Evolutionary conservation across 2,113 vertebrate genomes (phyloP).

Genomic region (Petromus typicus): DNA sequence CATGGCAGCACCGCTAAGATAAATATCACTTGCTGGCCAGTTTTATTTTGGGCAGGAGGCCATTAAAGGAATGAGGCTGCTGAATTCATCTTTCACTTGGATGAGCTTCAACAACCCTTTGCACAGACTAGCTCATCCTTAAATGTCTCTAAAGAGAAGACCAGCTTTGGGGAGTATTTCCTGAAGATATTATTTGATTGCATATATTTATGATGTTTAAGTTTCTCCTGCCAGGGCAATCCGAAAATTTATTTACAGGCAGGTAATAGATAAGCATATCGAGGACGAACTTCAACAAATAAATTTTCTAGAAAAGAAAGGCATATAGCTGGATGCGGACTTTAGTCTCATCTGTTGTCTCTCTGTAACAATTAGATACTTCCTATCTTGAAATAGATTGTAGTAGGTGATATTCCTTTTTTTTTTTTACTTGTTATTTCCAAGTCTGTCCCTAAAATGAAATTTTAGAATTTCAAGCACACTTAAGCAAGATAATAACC

Average conservation of each 20-base stretch:
- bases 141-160: conserved; percentile 45
- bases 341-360: background rate
- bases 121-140: conserved; percentile 74
- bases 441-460: conserved; percentile 32
- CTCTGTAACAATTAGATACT: background rate
- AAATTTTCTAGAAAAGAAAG: conserved; percentile 27
- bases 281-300: conserved; percentile 26
- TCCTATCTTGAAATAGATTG: background rate
- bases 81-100: conserved; percentile 66
- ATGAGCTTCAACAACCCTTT: conserved; percentile 74
- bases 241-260: conserved; percentile 34
- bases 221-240: background rate
- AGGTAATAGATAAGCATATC: background rate
- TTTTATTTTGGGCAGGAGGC: conserved; percentile 69
- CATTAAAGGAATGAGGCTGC: conserved; percentile 66
- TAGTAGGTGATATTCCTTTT: background rate
- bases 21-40: conserved; percentile 67
- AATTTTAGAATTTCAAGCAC: conserved; percentile 21
- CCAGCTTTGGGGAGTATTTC: conserved; percentile 31
- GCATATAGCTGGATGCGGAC: background rate
- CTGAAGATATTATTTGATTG: conserved; percentile 64
- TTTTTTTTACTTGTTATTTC: conserved; percentile 25
- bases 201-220: conserved; percentile 56
- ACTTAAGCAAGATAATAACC: conserved; percentile 2
- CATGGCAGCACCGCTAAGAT: conserved; percentile 51